Conservation (phyloP, 2,797 vertebrate genomes). For the Mormyrops attenuatus region DNA sequence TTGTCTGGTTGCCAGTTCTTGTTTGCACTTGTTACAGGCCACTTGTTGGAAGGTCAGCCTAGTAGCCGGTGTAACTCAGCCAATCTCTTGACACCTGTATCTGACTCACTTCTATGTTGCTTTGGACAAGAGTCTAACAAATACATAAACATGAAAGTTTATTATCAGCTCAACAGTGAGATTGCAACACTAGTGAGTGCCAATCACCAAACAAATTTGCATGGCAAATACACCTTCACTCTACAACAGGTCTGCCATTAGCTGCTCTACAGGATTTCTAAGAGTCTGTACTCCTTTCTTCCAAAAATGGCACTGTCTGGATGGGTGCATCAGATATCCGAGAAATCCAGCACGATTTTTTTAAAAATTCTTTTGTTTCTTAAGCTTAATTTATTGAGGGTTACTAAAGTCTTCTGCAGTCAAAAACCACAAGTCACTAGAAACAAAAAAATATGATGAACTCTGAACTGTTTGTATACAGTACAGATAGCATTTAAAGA, state of each 20-base stretch:
- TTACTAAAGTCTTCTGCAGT: background rate
- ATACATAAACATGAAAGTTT: background rate
- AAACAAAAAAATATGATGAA: background rate
- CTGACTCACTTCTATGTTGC: background rate
- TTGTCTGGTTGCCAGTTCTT: background rate
- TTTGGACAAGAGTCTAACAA: background rate
- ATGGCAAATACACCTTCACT: background rate
- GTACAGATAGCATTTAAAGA: background rate
- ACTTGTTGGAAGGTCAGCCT: background rate
- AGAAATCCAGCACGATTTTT: background rate
- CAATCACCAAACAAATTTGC: background rate
- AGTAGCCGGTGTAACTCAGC: background rate
- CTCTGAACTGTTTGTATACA: background rate
- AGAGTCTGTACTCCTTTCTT: background rate
- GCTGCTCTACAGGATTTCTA: background rate
- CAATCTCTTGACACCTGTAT: background rate
- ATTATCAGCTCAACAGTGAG: background rate
- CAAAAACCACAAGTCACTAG: background rate
- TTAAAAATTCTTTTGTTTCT: background rate
- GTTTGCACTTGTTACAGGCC: background rate
- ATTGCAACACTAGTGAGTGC: background rate
- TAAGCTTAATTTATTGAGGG: background rate
- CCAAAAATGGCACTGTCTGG: background rate
- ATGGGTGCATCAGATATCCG: background rate
- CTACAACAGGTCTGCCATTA: background rate